phyloP scores from a whole-genome alignment of 2,888 invertebrate genomes.

The Neoascia interrupta region DNA sequence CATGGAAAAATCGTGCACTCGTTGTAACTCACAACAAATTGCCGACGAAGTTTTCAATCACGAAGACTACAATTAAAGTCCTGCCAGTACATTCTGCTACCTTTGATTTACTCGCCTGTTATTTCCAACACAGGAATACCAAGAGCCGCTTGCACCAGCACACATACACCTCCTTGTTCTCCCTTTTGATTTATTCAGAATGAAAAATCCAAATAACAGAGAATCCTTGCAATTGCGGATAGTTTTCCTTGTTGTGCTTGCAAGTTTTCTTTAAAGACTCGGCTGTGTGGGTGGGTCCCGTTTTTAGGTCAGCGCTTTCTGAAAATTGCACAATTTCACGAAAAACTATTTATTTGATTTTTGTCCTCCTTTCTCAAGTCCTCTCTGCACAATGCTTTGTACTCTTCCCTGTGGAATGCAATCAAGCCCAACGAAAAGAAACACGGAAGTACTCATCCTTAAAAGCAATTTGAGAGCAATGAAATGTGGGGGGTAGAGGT shows the following conservation, averaged over 20 bases:
- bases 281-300: neutral
- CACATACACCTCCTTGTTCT: neutral
- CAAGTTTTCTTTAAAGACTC: neutral
- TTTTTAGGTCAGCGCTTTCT: constrained; percentile 17
- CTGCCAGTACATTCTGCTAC: neutral
- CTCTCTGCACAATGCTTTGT: neutral
- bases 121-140: neutral
- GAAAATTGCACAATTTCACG: constrained; percentile 16
- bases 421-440: neutral
- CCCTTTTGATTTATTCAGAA: constrained; percentile 8
- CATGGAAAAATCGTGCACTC: no score
- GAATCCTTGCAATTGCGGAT: constrained; percentile 17
- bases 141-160: neutral
- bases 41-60: neutral
- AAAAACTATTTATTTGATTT: neutral
- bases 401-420: neutral
- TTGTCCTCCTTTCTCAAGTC: neutral
- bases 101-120: neutral
- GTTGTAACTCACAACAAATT: neutral
- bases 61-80: neutral
- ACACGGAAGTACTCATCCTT: neutral
- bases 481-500: no score
- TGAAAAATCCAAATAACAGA: constrained; percentile 7
- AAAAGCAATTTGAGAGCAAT: constrained; percentile 1
- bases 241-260: neutral